Conservation (phyloP, 1,140 invertebrate genomes). For the Aplysia californica region DNA sequence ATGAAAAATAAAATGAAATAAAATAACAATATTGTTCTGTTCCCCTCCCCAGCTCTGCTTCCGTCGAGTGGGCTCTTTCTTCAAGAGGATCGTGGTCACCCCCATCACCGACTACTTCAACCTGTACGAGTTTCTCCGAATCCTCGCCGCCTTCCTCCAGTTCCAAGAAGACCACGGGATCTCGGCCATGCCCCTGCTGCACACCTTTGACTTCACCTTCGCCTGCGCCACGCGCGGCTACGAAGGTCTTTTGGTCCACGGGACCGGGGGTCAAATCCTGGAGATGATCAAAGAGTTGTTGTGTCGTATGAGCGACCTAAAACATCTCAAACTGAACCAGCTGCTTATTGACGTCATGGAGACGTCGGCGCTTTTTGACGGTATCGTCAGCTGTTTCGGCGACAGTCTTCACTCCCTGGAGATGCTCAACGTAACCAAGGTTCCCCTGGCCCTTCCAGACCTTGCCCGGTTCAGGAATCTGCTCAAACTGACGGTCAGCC, state of each 20-base stretch:
- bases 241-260: slow-evolving; percentile 72
- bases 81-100: slow-evolving; percentile 77
- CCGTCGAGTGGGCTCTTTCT: slow-evolving; percentile 76
- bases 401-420: slow-evolving; percentile 75
- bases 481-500: slow-evolving; percentile 80
- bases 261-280: slow-evolving; percentile 77
- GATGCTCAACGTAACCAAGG: slow-evolving; percentile 81
- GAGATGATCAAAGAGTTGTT: slow-evolving; percentile 71
- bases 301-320: slow-evolving; percentile 76
- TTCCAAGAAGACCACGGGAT: slow-evolving; percentile 55
- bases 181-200: slow-evolving; percentile 56
- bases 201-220: slow-evolving; percentile 78
- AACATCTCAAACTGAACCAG: slow-evolving; percentile 79
- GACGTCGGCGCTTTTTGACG: slow-evolving; percentile 75
- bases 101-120: slow-evolving; percentile 86
- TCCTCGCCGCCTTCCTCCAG: slow-evolving; percentile 69
- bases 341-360: slow-evolving; percentile 77
- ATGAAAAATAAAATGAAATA: not conserved
- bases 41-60: slow-evolving; percentile 75
- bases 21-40: not conserved
- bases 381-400: slow-evolving; percentile 74
- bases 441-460: slow-evolving; percentile 80
- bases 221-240: slow-evolving; percentile 75
- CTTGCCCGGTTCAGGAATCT: slow-evolving; percentile 81
- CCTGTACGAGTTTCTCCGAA: slow-evolving; percentile 77